phyloP scores from a whole-genome alignment of 92 coral and sea anemone genomes.

The Bergia sp. region DNA sequence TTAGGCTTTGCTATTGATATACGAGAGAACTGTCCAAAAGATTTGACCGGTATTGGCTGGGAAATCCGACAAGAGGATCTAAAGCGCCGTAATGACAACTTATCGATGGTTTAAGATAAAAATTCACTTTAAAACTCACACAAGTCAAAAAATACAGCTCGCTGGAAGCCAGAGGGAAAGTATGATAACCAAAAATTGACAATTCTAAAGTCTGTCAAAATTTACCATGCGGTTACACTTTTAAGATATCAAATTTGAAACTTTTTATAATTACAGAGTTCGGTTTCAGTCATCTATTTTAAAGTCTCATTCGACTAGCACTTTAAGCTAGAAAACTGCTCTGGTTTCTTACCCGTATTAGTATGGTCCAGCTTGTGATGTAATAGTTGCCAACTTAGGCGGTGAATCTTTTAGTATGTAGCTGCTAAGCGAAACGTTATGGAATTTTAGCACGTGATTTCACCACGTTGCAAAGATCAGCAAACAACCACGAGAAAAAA shows the following conservation, averaged over 20 bases:
- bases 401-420: neutral
- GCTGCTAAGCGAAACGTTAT: neutral
- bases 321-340: neutral
- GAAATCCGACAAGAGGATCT: neutral
- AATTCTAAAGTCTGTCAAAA: neutral
- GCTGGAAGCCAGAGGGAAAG: neutral
- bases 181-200: neutral
- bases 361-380: neutral
- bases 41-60: neutral
- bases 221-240: neutral
- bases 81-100: neutral
- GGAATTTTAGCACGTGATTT: conserved; percentile 36
- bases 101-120: conserved; percentile 10
- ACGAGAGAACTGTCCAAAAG: neutral
- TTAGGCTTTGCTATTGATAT: neutral
- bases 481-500: conserved; percentile 29
- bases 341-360: neutral
- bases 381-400: neutral
- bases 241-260: neutral
- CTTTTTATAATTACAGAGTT: neutral
- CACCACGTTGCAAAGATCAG: neutral
- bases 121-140: neutral
- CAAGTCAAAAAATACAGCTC: neutral
- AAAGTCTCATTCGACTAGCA: neutral
- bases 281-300: neutral